Percentiles rank a stretch among this genome's conserved stretches.
Evolutionary conservation across 2,888 invertebrate species (phyloP).

Genomic region (Tetranychus piercei): DNA sequence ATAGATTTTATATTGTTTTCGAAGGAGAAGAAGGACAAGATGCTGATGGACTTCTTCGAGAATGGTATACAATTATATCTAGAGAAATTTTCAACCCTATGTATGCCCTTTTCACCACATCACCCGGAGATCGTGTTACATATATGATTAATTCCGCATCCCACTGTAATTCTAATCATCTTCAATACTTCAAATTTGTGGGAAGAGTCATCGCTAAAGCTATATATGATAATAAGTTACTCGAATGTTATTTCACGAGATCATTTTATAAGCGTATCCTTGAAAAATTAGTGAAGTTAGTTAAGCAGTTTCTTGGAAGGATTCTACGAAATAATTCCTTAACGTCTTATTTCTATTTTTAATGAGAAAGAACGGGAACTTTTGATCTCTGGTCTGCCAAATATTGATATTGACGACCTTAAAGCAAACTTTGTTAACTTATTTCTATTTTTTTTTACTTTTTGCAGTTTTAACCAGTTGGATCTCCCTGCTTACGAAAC

Average conservation of each 20-base stretch:
- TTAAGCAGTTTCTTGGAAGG: constrained; percentile 65
- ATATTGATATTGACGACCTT: constrained; percentile 73
- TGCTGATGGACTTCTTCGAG: constrained; percentile 65
- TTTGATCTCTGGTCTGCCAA: constrained; percentile 68
- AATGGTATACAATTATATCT: constrained; percentile 74
- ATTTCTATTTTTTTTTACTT: too few species aligned
- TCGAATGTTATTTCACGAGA: constrained; percentile 76
- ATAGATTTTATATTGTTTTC: constrained; percentile 74
- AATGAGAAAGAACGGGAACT: constrained; percentile 78
- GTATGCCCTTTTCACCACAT: constrained; percentile 74
- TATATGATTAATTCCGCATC: constrained; percentile 79
- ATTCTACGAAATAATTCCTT: constrained; percentile 79
- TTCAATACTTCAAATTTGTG: constrained; percentile 78
- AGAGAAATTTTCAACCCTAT: constrained; percentile 80
- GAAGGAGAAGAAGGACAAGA: constrained; percentile 85
- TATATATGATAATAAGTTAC: constrained; percentile 69
- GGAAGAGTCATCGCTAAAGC: constrained; percentile 79
- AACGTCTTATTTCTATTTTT: constrained; percentile 70
- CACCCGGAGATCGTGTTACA: constrained; percentile 72
- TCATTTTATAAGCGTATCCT: constrained; percentile 82
- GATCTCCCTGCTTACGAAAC: constrained; percentile 79
- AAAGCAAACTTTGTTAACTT: too few species aligned
- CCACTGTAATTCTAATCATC: constrained; percentile 72
- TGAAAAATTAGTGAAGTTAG: constrained; percentile 52
- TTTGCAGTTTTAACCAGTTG: constrained; percentile 76